Percentiles rank a stretch among this genome's conserved stretches.
Evolutionary conservation across 2,797 vertebrate species (phyloP).

Genomic region (Florisuga fusca): DNA sequence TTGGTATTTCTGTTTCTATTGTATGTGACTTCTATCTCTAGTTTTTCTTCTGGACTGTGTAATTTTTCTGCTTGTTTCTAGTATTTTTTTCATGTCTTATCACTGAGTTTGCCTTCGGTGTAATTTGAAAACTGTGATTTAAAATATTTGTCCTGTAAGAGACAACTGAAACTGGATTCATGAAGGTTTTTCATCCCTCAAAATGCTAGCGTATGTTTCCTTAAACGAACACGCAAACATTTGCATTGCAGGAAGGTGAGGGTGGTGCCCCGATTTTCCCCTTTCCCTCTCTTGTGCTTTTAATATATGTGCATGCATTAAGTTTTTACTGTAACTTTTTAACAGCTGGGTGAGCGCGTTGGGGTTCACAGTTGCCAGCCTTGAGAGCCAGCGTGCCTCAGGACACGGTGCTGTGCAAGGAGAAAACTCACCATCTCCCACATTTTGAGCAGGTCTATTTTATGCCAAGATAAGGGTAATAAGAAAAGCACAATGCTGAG

Average conservation of each 20-base stretch:
- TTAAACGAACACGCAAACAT: background rate
- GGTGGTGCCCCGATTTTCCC: background rate
- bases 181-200: background rate
- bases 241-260: background rate
- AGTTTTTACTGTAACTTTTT: background rate
- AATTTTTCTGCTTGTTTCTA: background rate
- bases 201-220: background rate
- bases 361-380: background rate
- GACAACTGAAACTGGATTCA: background rate
- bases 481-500: background rate
- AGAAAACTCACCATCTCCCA: background rate
- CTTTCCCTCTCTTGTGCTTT: background rate
- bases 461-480: background rate
- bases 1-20: slow-evolving; percentile 75
- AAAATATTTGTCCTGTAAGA: background rate
- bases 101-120: background rate
- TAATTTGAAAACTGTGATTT: background rate
- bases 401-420: background rate
- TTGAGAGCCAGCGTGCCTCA: background rate
- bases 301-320: background rate
- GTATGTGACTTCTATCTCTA: slow-evolving; percentile 55
- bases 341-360: background rate
- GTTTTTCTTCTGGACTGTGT: slow-evolving; percentile 29
- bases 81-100: background rate
- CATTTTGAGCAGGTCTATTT: background rate